A percentile compares a stretch with the other conserved stretches of the same genome.
These are phyloP conservation scores for Synanthedon formicaeformis DNA, from an alignment of 2,888 invertebrate genomes.

Conservation along the genomic window DNA sequence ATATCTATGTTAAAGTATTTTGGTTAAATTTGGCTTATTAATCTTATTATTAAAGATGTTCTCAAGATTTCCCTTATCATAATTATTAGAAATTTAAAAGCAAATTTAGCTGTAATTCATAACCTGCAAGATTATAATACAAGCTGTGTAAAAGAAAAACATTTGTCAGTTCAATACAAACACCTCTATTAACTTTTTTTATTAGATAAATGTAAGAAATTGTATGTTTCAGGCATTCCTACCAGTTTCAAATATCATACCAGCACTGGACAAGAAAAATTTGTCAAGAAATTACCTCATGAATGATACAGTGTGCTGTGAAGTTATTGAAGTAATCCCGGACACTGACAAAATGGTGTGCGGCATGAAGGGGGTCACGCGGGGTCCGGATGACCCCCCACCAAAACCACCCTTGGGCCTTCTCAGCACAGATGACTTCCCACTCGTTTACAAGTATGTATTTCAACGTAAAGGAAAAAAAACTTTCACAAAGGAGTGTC, in stretches of 20 bases:
- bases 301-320: conserved; percentile 89
- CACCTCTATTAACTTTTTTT: not conserved
- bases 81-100: no score
- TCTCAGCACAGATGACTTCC: conserved; percentile 85
- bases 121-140: not conserved
- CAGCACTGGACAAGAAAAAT: conserved; percentile 84
- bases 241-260: conserved; percentile 78
- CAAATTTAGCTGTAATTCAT: no score
- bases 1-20: no score
- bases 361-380: conserved; percentile 85
- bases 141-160: not conserved
- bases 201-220: not conserved
- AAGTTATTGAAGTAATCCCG: conserved; percentile 87
- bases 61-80: no score
- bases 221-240: conserved; percentile 69
- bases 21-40: no score
- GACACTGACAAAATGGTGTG: conserved; percentile 89
- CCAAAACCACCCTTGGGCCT: conserved; percentile 83
- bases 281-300: conserved; percentile 81
- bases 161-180: not conserved
- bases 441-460: conserved; percentile 86
- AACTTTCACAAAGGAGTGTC: conserved; percentile 25
- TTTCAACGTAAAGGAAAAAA: conserved; percentile 16
- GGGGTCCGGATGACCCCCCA: conserved; percentile 77
- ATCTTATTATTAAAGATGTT: no score